These are phyloP conservation scores for Drosophila aldrichi DNA, from an alignment of 2,888 invertebrate species.

Conservation along the genomic window DNA sequence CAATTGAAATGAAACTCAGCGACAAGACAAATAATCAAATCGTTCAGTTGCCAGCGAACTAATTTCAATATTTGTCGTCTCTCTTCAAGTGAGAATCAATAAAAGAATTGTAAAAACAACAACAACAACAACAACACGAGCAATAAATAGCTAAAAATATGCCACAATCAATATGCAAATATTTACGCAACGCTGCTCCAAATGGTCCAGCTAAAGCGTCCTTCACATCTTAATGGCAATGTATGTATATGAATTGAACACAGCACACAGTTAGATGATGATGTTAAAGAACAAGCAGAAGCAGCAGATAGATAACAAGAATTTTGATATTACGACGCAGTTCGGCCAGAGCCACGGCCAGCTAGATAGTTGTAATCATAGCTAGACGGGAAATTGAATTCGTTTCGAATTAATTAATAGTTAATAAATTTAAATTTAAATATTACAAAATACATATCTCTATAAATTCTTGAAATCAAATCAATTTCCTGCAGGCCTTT, in stretches of 20 bases:
- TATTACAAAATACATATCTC: not conserved
- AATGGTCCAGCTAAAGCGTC: constrained; percentile 47
- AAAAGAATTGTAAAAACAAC: constrained; percentile 52
- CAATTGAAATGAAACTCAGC: constrained; percentile 46
- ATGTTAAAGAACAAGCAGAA: constrained; percentile 2
- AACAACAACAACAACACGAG: constrained; percentile 9
- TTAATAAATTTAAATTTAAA: not conserved
- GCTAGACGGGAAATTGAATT: constrained; percentile 6
- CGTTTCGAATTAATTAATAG: not conserved
- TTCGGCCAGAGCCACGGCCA: constrained; percentile 4
- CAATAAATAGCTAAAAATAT: constrained; percentile 51
- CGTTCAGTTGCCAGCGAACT: constrained; percentile 49
- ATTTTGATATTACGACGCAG: constrained; percentile 47
- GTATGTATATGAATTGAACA: constrained; percentile 50
- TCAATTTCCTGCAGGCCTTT: not conserved
- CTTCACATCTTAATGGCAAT: constrained; percentile 67
- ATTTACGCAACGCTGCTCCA: constrained; percentile 47
- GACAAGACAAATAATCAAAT: constrained; percentile 55
- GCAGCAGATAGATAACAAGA: constrained; percentile 15
- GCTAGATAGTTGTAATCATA: constrained; percentile 8
- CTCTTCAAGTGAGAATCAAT: constrained; percentile 55
- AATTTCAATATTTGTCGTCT: constrained; percentile 60
- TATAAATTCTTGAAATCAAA: not conserved
- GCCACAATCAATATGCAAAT: constrained; percentile 75
- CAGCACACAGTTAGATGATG: constrained; percentile 23